phyloP scores from a whole-genome alignment of 2,797 vertebrate species.

The Meriones psammophilus region DNA sequence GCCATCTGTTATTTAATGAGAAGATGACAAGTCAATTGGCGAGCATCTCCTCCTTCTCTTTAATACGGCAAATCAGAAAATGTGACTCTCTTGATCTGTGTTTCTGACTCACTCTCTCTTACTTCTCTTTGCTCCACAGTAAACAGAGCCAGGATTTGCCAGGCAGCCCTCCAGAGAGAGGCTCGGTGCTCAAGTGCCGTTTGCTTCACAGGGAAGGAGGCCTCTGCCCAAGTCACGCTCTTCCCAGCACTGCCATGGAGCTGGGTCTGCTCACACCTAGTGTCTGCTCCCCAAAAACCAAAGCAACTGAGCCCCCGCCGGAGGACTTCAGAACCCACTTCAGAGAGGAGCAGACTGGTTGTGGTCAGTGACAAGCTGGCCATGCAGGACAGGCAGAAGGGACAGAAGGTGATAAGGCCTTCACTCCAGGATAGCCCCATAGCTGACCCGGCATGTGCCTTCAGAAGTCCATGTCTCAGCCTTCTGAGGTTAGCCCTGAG shows the following conservation, averaged over 20 bases:
- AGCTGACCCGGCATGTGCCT: not conserved
- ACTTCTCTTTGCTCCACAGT: constrained; percentile 82
- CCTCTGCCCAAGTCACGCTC: not conserved
- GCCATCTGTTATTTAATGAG: constrained; percentile 91
- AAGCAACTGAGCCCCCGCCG: not conserved
- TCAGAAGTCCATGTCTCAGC: accelerated
- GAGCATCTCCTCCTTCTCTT: constrained; percentile 82
- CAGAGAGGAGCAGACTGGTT: constrained; percentile 58
- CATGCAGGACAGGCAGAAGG: not conserved
- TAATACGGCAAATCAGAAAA: constrained; percentile 90
- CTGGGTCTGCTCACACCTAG: not conserved
- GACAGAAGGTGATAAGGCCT: not conserved
- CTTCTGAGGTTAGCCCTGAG: not conserved
- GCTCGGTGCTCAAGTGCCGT: not conserved
- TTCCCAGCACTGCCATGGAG: too few species aligned
- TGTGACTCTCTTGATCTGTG: constrained; percentile 90
- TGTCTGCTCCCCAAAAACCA: not conserved
- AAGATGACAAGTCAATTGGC: constrained; percentile 90
- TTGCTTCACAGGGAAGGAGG: not conserved
- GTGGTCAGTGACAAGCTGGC: not conserved
- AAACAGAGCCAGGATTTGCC: constrained; percentile 82
- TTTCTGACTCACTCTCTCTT: constrained; percentile 87
- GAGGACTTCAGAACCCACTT: not conserved
- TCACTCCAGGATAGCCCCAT: accelerated
- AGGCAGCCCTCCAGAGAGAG: constrained; percentile 58